Conservation (phyloP, 2,888 invertebrate genomes). For the Nomada fabriciana region DNA sequence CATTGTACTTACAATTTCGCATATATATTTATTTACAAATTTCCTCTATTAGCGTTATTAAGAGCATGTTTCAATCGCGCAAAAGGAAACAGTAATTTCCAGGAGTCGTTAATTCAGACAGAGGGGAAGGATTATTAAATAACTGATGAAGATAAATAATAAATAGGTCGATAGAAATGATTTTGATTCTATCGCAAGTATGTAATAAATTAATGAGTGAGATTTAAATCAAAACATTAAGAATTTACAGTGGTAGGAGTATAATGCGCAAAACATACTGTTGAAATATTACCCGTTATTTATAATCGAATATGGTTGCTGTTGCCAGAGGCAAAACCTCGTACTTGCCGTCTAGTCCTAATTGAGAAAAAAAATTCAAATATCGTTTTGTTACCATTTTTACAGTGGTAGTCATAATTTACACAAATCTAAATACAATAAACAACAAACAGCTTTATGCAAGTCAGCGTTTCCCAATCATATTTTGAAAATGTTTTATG, state of each 20-base stretch:
- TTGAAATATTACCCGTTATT: conserved; percentile 63
- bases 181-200: not conserved
- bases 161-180: conserved; percentile 35
- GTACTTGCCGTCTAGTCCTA: conserved; percentile 82
- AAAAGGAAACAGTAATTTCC: conserved; percentile 16
- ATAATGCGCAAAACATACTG: conserved; percentile 40
- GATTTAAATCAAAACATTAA: conserved; percentile 19
- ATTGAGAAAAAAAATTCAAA: conserved; percentile 76
- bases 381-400: conserved; percentile 68
- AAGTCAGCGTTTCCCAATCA: conserved; percentile 56
- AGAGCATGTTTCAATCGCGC: conserved; percentile 28
- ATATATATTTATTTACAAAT: conserved; percentile 66
- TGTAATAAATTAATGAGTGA: conserved; percentile 49
- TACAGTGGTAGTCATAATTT: not conserved
- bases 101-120: not conserved
- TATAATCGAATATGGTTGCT: conserved; percentile 84
- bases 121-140: conserved; percentile 8
- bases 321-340: conserved; percentile 82
- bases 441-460: conserved; percentile 5
- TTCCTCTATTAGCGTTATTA: conserved; percentile 29
- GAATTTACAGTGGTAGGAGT: conserved; percentile 19
- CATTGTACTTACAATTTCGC: conserved; percentile 62
- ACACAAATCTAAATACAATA: conserved; percentile 20
- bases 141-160: conserved; percentile 48
- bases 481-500: not conserved